Evolutionary conservation across 2,113 vertebrate species (phyloP).

Genomic region (Galbula dea): DNA sequence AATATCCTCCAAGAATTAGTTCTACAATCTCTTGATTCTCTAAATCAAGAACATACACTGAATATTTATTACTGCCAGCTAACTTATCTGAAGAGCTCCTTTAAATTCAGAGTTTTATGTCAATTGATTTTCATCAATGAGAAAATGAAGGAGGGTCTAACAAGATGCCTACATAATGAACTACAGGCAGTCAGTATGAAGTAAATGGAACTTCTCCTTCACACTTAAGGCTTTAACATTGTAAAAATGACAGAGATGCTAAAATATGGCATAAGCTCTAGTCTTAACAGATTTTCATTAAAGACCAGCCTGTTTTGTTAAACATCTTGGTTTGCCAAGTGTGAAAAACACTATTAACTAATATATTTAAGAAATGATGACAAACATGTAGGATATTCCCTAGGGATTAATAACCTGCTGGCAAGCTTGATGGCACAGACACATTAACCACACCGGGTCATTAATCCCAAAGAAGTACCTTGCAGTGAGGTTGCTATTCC

Average conservation of each 20-base stretch:
- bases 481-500: neutral
- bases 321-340: slow-evolving; percentile 13
- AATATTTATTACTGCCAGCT: neutral
- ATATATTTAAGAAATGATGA: slow-evolving; percentile 37
- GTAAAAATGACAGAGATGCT: neutral
- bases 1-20: neutral
- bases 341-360: slow-evolving; percentile 27
- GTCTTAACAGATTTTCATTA: neutral
- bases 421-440: slow-evolving; percentile 44
- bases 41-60: neutral
- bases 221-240: neutral
- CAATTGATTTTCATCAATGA: neutral
- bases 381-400: slow-evolving; percentile 20
- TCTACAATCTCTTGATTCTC: too few relatives aligned
- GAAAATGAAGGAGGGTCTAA: slow-evolving; percentile 2
- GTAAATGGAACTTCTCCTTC: neutral
- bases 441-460: slow-evolving; percentile 39
- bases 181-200: neutral
- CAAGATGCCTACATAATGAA: neutral
- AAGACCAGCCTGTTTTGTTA: neutral
- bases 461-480: slow-evolving; percentile 54
- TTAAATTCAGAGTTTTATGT: neutral
- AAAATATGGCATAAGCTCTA: neutral
- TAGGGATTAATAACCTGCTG: slow-evolving; percentile 48
- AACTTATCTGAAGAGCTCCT: neutral